Base-by-base conservation (phyloP, 2,797 vertebrate species). In the Callimico goeldii region DNA sequence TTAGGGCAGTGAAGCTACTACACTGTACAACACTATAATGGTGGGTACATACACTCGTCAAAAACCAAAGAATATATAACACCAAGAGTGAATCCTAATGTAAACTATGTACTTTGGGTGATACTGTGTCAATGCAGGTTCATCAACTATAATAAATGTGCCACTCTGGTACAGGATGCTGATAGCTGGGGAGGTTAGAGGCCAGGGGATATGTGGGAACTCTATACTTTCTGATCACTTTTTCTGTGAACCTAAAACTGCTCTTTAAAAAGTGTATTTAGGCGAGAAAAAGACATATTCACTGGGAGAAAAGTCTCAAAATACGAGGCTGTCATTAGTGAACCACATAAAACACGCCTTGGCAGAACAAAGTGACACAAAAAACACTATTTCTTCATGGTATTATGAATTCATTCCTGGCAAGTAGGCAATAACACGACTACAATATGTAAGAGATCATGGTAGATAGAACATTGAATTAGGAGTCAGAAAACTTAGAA, bases 221-320 rank as follows among this genome's bases (percentile, higher is more conserved):
- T 95, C 46, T 85, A 58, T 28, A 58, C 30, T 86, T 86, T 91
- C 14, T 89, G 80, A 17, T 76, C 19, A 83, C 39, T 58, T 73
- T 92, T 94, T 46, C 58, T 90, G 17, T 72, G 48, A 90, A 88
- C 13, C 57, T 82, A 91, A 84, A 97, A 77, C 26, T 70, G 22
- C 30, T 90, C 41, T 80, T 94, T 83, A 41, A 55, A 89, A 92
- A 81, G 14, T 26, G 57, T 46, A 83, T 94, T 96, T 55, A 64
- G 90, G 95, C 95, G 64, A n/a, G 85, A 50, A 57, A 88, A 85
- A 77, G 57, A 83, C 30, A 36, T 11, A 75, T 2, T 70, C 50
- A 75, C 28, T 48, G 50, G 24, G 28, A 67, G 15, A 76, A 79
- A 90, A 72, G 48, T 57, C 73, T 92, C 26, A 88, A 79, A 95